These are phyloP conservation scores for Drosophila niveifrons DNA, from an alignment of 2,888 invertebrate genomes.

Conservation along the genomic window DNA sequence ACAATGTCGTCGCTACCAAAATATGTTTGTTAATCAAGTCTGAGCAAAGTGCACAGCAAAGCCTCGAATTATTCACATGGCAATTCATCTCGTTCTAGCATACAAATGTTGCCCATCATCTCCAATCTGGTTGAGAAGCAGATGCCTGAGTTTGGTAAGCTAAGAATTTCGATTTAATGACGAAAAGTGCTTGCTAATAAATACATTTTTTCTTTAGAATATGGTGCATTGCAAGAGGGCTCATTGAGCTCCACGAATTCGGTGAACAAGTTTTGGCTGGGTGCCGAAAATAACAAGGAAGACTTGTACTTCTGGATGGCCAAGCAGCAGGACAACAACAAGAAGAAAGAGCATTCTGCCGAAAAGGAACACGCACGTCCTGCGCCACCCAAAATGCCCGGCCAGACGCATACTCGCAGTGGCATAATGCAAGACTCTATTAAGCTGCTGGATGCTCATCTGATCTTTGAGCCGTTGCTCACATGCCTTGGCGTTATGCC, in stretches of 20 bases:
- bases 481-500: conserved; percentile 96
- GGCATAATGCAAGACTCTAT: conserved; percentile 93
- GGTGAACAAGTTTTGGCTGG: conserved; percentile 84
- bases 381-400: conserved; percentile 86
- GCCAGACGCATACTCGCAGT: conserved; percentile 86
- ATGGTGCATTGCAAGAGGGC: conserved; percentile 91
- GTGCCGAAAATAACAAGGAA: conserved; percentile 88
- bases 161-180: not conserved
- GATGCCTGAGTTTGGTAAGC: conserved; percentile 84
- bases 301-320: conserved; percentile 99
- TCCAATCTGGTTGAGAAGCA: conserved; percentile 85
- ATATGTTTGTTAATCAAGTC: conserved; percentile 35
- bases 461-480: conserved; percentile 96
- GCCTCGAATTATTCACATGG: conserved; percentile 84
- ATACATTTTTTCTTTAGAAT: conserved; percentile 86
- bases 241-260: conserved; percentile 88
- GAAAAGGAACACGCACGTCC: conserved; percentile 87
- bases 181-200: not conserved
- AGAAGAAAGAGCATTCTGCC: conserved; percentile 78
- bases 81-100: conserved; percentile 85
- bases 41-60: conserved; percentile 79
- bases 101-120: conserved; percentile 86
- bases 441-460: conserved; percentile 95
- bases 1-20: conserved; percentile 28
- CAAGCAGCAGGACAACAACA: conserved; percentile 89